These are phyloP conservation scores for Epinotia demarniana DNA, from an alignment of 2,888 invertebrate genomes.

Conservation along the genomic window DNA sequence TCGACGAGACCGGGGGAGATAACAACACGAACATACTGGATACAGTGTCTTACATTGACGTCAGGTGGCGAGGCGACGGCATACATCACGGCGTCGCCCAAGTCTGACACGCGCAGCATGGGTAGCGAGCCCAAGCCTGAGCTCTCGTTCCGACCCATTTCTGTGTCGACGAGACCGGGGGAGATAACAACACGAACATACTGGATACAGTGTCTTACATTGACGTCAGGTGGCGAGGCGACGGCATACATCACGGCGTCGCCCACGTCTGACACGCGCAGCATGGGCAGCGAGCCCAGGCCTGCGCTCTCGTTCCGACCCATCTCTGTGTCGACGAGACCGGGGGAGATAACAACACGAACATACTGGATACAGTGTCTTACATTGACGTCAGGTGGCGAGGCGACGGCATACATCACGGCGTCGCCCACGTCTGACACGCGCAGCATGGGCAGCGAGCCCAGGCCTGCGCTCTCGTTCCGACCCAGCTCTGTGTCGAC, in stretches of 20 bases:
- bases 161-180: slow-evolving; percentile 83
- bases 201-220: no score
- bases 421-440: no score
- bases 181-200: no score
- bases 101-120: slow-evolving; percentile 71
- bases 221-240: slow-evolving; percentile 78
- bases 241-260: slow-evolving; percentile 82
- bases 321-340: slow-evolving; percentile 80
- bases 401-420: no score
- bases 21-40: no score
- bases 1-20: slow-evolving; percentile 84
- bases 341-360: slow-evolving; percentile 85
- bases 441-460: no score
- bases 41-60: slow-evolving; percentile 60
- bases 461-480: no score
- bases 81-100: slow-evolving; percentile 83
- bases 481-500: no score
- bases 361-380: no score
- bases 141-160: slow-evolving; percentile 62
- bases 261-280: slow-evolving; percentile 78
- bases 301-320: slow-evolving; percentile 58
- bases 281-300: slow-evolving; percentile 64
- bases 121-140: slow-evolving; percentile 62
- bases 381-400: no score
- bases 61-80: slow-evolving; percentile 82